These are phyloP conservation scores for Melitaea cinxia DNA, from an alignment of 1,140 invertebrate genomes.

Conservation along the genomic window DNA sequence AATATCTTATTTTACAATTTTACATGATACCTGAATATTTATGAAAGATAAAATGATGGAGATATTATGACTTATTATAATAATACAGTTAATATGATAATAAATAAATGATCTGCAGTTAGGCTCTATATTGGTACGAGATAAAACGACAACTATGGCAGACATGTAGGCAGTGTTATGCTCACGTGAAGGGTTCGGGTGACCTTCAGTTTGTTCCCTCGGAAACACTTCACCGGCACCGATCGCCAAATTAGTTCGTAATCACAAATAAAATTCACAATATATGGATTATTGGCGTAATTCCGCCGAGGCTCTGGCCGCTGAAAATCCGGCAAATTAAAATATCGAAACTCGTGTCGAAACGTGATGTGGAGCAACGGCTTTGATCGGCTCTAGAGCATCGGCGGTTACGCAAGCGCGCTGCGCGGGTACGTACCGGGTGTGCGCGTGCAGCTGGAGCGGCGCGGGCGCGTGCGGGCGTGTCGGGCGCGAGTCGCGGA, in stretches of 20 bases:
- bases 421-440: conserved; percentile 56
- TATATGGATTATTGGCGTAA: conserved; percentile 30
- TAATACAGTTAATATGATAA: neutral
- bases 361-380: conserved; percentile 32
- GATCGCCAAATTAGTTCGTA: conserved; percentile 27
- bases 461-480: conserved; percentile 41
- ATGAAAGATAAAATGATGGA: too few relatives aligned
- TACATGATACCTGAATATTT: too few relatives aligned
- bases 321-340: conserved; percentile 27
- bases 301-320: conserved; percentile 34
- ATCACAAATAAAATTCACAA: conserved; percentile 36
- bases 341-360: conserved; percentile 31
- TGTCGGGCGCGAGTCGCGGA: conserved; percentile 56
- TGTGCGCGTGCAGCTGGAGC: conserved; percentile 31
- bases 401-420: conserved; percentile 35
- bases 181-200: conserved; percentile 34
- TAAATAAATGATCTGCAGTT: neutral
- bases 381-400: conserved; percentile 25
- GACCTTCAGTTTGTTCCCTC: conserved; percentile 34
- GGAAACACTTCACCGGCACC: conserved; percentile 39
- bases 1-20: neutral
- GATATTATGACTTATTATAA: too few relatives aligned
- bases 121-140: neutral
- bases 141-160: neutral
- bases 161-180: conserved; percentile 1